Evolutionary conservation across 1,140 invertebrate genomes (phyloP).

Genomic region (Macrobrachium nipponense): DNA sequence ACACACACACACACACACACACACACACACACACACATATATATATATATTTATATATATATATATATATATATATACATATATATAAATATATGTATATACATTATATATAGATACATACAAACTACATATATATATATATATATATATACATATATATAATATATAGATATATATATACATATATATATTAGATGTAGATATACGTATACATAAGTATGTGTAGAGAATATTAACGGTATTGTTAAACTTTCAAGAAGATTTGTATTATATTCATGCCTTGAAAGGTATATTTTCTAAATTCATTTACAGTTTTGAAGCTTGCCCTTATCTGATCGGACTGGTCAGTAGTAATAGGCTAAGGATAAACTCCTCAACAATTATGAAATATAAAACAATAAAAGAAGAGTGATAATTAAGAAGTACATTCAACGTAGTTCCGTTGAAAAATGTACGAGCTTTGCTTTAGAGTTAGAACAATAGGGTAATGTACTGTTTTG

Average conservation of each 20-base stretch:
- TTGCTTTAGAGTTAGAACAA: too few relatives aligned
- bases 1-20: not conserved
- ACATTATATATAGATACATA: not conserved
- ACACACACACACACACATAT: not conserved
- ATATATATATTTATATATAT: not conserved
- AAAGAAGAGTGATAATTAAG: not conserved
- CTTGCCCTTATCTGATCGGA: too few relatives aligned
- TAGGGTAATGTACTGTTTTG: too few relatives aligned
- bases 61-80: not conserved
- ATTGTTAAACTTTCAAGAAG: not conserved
- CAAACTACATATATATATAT: not conserved
- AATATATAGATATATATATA: slow-evolving; percentile 29
- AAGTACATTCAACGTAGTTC: too few relatives aligned
- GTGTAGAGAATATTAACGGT: not conserved
- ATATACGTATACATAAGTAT: slow-evolving; percentile 27
- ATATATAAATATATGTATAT: not conserved
- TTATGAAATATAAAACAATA: not conserved
- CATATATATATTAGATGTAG: slow-evolving; percentile 33
- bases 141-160: slow-evolving; percentile 15
- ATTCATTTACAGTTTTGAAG: not conserved
- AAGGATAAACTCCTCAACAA: not conserved
- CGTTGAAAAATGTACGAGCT: too few relatives aligned
- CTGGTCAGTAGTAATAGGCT: too few relatives aligned
- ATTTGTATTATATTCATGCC: too few relatives aligned
- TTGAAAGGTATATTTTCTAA: not conserved